phyloP scores from a whole-genome alignment of 2,113 vertebrate species.

The Triplophysa siluroides region DNA sequence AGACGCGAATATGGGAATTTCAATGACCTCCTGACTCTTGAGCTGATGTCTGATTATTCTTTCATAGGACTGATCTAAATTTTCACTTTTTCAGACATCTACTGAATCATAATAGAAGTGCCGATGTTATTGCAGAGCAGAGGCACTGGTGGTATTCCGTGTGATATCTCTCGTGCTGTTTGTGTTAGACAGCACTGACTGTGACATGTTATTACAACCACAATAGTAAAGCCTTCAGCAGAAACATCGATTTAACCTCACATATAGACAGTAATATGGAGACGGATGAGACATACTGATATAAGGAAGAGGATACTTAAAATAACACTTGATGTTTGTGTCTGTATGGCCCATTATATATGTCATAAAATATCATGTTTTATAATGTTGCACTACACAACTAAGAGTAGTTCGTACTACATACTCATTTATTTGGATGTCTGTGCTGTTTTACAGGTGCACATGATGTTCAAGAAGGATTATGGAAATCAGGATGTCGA shows the following conservation, averaged over 20 bases:
- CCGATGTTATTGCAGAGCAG: conserved; percentile 17
- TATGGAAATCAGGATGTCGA: too few species aligned
- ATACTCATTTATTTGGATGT: too few species aligned
- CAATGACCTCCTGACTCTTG: neutral
- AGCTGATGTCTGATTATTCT: neutral
- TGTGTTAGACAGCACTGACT: conserved; percentile 20
- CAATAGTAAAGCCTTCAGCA: conserved; percentile 33
- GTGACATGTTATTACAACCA: conserved; percentile 43
- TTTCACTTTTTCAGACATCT: neutral
- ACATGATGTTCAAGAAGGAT: too few species aligned
- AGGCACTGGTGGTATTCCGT: conserved; percentile 16
- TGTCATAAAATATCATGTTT: too few species aligned
- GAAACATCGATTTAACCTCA: conserved; percentile 53
- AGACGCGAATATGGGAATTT: neutral
- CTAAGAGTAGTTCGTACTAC: too few species aligned
- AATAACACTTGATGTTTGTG: neutral
- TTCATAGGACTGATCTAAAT: conserved; percentile 2
- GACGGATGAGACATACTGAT: conserved; percentile 43
- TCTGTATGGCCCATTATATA: neutral
- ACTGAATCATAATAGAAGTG: conserved; percentile 7
- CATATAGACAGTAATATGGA: conserved; percentile 27
- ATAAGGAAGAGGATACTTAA: conserved; percentile 15
- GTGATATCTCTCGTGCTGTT: conserved; percentile 25
- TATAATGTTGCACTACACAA: too few species aligned
- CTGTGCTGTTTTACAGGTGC: too few species aligned